Conservation (phyloP, 1,140 invertebrate genomes). For the Sminthurinus signatus region DNA sequence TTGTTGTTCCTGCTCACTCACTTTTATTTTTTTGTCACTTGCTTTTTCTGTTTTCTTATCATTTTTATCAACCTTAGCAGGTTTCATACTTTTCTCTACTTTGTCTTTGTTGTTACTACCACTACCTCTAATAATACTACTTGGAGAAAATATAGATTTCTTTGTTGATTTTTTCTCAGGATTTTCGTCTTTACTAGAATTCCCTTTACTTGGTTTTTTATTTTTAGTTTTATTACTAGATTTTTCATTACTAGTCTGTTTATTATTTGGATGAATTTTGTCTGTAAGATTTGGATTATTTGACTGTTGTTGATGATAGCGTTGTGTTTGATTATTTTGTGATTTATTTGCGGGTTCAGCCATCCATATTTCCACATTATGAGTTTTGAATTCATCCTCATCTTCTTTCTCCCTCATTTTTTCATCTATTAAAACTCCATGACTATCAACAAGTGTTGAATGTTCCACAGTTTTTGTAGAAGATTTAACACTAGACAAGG, state of each 20-base stretch:
- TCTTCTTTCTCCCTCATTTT: slow-evolving; percentile 37
- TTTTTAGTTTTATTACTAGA: background rate
- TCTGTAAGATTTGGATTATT: too few relatives aligned
- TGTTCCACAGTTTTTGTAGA: slow-evolving; percentile 66
- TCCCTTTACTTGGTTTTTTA: background rate
- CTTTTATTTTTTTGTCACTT: too few relatives aligned
- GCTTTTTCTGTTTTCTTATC: background rate
- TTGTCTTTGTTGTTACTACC: too few relatives aligned
- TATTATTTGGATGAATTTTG: too few relatives aligned
- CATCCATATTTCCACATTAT: slow-evolving; percentile 32
- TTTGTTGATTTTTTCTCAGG: background rate
- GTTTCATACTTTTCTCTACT: too few relatives aligned
- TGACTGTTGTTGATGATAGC: background rate
- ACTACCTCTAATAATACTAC: slow-evolving; percentile 4
- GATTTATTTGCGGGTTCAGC: too few relatives aligned
- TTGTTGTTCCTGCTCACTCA: too few relatives aligned
- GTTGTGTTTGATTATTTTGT: background rate
- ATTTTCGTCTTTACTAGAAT: too few relatives aligned
- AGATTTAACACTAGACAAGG: slow-evolving; percentile 64
- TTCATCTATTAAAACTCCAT: slow-evolving; percentile 63
- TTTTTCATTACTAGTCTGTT: background rate
- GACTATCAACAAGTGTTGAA: slow-evolving; percentile 57
- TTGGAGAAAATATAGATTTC: slow-evolving; percentile 10
- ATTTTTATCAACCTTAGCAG: background rate
- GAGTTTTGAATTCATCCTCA: slow-evolving; percentile 28